Base-by-base conservation (phyloP, 2,797 vertebrate species). In the Labeo calbasu region DNA sequence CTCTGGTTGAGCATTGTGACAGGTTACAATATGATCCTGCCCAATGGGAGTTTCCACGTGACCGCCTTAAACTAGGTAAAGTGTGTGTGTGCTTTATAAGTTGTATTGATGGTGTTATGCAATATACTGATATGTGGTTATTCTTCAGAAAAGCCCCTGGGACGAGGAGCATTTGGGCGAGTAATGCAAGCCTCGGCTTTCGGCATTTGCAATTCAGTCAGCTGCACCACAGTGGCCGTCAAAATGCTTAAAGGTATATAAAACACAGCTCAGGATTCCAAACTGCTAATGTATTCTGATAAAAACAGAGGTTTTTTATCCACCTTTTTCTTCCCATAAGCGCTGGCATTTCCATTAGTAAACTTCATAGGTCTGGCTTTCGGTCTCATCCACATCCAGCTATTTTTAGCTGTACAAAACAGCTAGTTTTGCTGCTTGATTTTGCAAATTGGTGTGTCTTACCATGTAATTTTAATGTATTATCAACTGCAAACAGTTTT, bases 171-270 rank as follows among this genome's bases (percentile, higher is more conserved):
- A 69, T 99, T 98, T 19, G 98, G 98, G 32, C 97, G 96, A 89
- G 97, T 99, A 88, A 95, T 99, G 63, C 96, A 98, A 92, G 98
- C 97, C 0, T 96, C 96, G 36, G 98, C 97, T 1, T 97, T 97
- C 81, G 97, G 96, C 81, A 97, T 99, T 71, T 93, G 95, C 85
- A 95, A 93, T 83, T 92, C 94, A n/a, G 91, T 94, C 84, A 93
- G 95, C 0, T 97, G 96, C 93, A 94, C 93, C 88, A 97, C 96
- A 1, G 97, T 99, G 83, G 97, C 97, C 48, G 97, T 99, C 55
- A 99, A 99, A 91, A 99, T 99, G 98, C 93, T 99, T 81, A 99
- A 99, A 98, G 97, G 97, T 99, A 94, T 57, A 55, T 21, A 17
- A 53, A 68, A 70, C 3, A 21, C 3, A 21, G 25, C 61, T 28